A percentile compares a stretch with the other conserved stretches of the same genome.
Evolutionary conservation across 2,797 vertebrate species (phyloP).

Genomic region (Acipenser oxyrinchus): DNA sequence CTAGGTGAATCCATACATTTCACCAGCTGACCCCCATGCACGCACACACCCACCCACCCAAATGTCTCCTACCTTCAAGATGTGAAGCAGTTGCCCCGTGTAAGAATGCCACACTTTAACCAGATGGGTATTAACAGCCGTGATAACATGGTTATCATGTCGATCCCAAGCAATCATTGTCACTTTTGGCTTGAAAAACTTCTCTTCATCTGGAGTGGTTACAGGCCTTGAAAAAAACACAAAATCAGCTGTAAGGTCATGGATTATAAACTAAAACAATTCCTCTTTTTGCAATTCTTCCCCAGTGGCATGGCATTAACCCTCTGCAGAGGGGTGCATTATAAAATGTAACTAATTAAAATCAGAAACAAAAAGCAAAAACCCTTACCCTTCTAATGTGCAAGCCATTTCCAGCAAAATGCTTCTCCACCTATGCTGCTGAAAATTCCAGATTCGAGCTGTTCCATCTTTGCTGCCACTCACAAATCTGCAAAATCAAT

Average conservation of each 20-base stretch:
- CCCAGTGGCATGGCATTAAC: no score
- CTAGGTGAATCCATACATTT: no score
- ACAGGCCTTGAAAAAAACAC: constrained; percentile 43
- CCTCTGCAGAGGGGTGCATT: no score
- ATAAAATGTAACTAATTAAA: neutral
- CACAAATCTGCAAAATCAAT: constrained; percentile 70
- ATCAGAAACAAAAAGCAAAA: constrained; percentile 1
- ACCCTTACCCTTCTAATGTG: constrained; percentile 71
- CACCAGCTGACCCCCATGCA: no score
- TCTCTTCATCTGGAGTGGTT: constrained; percentile 58
- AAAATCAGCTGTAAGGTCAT: neutral
- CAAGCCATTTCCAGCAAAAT: constrained; percentile 85
- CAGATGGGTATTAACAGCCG: constrained; percentile 89
- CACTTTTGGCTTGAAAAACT: constrained; percentile 90
- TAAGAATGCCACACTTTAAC: constrained; percentile 96
- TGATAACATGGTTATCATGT: constrained; percentile 84
- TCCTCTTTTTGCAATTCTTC: neutral
- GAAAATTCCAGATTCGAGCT: constrained; percentile 84
- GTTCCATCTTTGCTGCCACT: constrained; percentile 95
- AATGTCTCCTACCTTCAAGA: constrained; percentile 69
- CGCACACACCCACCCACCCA: no score
- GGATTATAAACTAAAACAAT: no score
- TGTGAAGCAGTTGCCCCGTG: constrained; percentile 85
- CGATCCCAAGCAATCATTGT: constrained; percentile 97
- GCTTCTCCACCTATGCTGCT: constrained; percentile 85